Evolutionary conservation across 1,140 invertebrate genomes (phyloP).

Genomic region (Drosophila bipectinata): DNA sequence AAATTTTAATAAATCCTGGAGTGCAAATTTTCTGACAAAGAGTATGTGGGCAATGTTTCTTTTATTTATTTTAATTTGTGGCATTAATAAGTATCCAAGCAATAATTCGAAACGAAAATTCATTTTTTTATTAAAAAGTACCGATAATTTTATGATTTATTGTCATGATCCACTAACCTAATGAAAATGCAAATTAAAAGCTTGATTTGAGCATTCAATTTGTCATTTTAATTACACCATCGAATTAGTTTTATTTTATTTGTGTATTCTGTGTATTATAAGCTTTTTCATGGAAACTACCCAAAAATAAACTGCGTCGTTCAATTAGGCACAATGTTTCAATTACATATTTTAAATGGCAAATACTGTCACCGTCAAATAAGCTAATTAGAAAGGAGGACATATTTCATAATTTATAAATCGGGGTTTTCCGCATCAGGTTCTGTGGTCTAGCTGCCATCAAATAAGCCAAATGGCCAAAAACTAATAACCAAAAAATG

Average conservation of each 20-base stretch:
- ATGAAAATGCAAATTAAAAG: background rate
- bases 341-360: slow-evolving; percentile 16
- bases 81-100: too few relatives aligned
- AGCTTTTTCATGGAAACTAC: slow-evolving; percentile 12
- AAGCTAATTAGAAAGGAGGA: slow-evolving; percentile 49
- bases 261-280: background rate
- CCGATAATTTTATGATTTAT: too few relatives aligned
- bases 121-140: too few relatives aligned
- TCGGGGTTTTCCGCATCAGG: slow-evolving; percentile 25
- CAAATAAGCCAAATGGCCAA: background rate
- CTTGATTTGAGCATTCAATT: background rate
- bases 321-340: slow-evolving; percentile 45
- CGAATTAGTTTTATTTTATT: background rate
- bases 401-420: slow-evolving; percentile 30
- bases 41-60: background rate
- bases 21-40: background rate
- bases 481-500: background rate
- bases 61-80: too few relatives aligned
- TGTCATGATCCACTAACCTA: too few relatives aligned
- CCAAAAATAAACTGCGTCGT: slow-evolving; percentile 12
- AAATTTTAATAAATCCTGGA: slow-evolving; percentile 44
- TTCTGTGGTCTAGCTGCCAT: slow-evolving; percentile 25
- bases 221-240: too few relatives aligned
- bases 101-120: too few relatives aligned
- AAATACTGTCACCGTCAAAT: slow-evolving; percentile 25